Evolutionary conservation across 1,140 invertebrate species (phyloP).

Genomic region (Portunus trituberculatus): DNA sequence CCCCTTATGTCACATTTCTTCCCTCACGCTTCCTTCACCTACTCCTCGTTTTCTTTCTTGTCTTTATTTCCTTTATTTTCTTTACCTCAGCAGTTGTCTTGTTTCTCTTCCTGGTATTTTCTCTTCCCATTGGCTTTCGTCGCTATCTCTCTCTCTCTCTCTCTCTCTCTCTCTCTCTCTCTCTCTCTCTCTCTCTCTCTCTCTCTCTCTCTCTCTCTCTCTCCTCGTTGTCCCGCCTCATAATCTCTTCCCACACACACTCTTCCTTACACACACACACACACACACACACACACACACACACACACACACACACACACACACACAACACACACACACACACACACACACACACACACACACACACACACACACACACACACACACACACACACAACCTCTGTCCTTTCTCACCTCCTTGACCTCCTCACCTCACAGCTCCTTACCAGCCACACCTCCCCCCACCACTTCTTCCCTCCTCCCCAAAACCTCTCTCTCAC

Average conservation of each 20-base stretch:
- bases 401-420: slow-evolving; percentile 8
- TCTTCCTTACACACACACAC: not conserved
- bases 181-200: no score
- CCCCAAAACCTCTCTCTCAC: no score
- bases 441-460: not conserved
- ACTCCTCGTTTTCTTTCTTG: not conserved
- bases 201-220: no score
- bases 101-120: not conserved
- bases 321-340: not conserved
- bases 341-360: not conserved
- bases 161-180: not conserved
- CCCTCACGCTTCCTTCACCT: not conserved
- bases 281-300: slow-evolving; percentile 6
- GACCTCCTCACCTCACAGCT: not conserved
- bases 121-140: not conserved
- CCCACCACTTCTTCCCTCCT: not conserved
- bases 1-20: not conserved
- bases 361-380: slow-evolving; percentile 10
- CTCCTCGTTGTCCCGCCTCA: not conserved
- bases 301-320: not conserved
- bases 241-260: not conserved
- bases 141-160: not conserved
- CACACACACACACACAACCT: not conserved
- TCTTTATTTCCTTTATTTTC: not conserved
- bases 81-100: not conserved